A percentile compares a stretch with the other conserved stretches of the same genome.
Evolutionary conservation across 2,888 invertebrate species (phyloP).

Genomic region (Acanthosepion esculentum): DNA sequence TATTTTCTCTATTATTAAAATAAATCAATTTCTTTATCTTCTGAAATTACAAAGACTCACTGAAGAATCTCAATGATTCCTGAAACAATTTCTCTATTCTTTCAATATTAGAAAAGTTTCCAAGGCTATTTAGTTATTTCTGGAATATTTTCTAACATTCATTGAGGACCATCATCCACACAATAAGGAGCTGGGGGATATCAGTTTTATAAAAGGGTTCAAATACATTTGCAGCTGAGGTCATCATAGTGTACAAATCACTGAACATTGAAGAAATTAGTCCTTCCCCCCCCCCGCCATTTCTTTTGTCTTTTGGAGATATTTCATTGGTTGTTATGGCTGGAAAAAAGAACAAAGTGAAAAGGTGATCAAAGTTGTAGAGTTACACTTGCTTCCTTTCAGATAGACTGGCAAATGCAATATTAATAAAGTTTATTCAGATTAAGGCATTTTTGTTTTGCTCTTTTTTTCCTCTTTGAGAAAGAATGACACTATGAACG

Average conservation of each 20-base stretch:
- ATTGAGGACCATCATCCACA: too few species aligned
- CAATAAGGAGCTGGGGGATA: too few species aligned
- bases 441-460: too few species aligned
- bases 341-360: background rate
- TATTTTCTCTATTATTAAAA: background rate
- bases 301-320: background rate
- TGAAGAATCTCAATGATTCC: background rate
- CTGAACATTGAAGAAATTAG: background rate
- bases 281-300: too few species aligned
- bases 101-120: background rate
- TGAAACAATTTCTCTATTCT: background rate
- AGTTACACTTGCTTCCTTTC: background rate
- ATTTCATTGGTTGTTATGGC: background rate
- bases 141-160: too few species aligned
- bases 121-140: too few species aligned
- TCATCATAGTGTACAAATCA: background rate
- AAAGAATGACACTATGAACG: too few species aligned
- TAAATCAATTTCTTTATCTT: background rate
- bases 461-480: too few species aligned
- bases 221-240: background rate
- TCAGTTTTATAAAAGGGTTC: background rate
- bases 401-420: too few species aligned
- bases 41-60: background rate
- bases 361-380: background rate
- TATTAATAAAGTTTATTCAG: too few species aligned